A percentile compares a stretch with the other conserved stretches of the same genome.
Conservation (phyloP, 2,888 invertebrate species). For the Neuroscelio doddi region DNA sequence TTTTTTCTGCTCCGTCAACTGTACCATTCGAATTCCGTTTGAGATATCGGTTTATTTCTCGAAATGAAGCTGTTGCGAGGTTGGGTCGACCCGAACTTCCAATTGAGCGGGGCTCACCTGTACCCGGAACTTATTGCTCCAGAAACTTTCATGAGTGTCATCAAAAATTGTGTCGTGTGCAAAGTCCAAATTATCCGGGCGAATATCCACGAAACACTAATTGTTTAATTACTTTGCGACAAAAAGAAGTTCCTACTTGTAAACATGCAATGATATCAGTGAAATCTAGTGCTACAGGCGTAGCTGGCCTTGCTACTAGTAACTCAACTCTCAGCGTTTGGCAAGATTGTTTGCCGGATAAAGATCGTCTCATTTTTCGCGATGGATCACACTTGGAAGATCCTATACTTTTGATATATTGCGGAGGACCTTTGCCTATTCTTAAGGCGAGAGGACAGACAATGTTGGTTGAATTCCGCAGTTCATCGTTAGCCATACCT, state of each 20-base stretch:
- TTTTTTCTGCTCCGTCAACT: conserved; percentile 81
- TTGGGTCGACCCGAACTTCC: conserved; percentile 85
- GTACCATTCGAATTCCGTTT: conserved; percentile 87
- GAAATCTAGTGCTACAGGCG: conserved; percentile 53
- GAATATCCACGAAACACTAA: conserved; percentile 92
- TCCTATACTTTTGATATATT: conserved; percentile 88
- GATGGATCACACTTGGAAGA: conserved; percentile 89
- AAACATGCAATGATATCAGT: conserved; percentile 94
- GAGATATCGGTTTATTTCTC: conserved; percentile 86
- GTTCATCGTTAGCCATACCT: conserved; percentile 88
- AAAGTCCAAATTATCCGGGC: conserved; percentile 93
- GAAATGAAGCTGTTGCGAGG: conserved; percentile 85
- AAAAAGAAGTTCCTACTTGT: conserved; percentile 89
- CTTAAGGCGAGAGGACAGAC: conserved; percentile 83
- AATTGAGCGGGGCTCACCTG: conserved; percentile 87
- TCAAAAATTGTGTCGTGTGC: conserved; percentile 87
- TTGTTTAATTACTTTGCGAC: conserved; percentile 90
- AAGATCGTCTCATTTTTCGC: conserved; percentile 89
- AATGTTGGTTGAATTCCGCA: conserved; percentile 91
- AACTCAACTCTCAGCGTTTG: conserved; percentile 79
- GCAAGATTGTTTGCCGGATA: conserved; percentile 87
- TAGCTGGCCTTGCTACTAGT: conserved; percentile 33
- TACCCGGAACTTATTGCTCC: conserved; percentile 88
- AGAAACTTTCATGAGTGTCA: conserved; percentile 90
- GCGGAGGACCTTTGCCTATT: conserved; percentile 89